These are phyloP conservation scores for Heteractis magnifica DNA, from an alignment of 92 coral and sea anemone genomes.

Conservation along the genomic window DNA sequence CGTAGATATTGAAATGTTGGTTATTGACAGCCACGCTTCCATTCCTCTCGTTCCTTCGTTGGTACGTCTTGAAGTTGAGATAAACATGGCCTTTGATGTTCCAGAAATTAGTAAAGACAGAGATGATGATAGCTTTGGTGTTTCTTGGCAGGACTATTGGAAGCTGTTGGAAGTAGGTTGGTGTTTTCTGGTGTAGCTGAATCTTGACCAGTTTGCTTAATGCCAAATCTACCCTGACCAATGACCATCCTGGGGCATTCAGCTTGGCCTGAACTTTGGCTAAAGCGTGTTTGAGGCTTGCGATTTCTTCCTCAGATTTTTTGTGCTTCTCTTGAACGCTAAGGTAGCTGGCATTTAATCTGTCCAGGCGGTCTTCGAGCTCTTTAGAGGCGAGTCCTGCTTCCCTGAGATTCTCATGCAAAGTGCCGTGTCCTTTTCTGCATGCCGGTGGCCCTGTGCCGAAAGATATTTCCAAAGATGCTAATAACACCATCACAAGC, in stretches of 20 bases:
- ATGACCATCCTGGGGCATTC: constrained; percentile 32
- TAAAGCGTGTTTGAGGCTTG: constrained; percentile 6
- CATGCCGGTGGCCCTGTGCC: not conserved
- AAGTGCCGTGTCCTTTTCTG: not conserved
- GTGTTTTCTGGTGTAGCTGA: constrained; percentile 47
- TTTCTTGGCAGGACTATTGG: constrained; percentile 51
- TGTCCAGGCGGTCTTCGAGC: not conserved
- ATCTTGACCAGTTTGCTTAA: constrained; percentile 34
- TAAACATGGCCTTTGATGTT: constrained; percentile 49
- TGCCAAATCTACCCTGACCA: constrained; percentile 38
- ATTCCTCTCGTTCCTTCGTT: constrained; percentile 45
- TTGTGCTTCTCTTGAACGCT: not conserved
- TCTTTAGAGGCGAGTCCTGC: not conserved
- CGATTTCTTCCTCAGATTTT: constrained; percentile 12
- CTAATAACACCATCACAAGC: not conserved
- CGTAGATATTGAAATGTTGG: constrained; percentile 45
- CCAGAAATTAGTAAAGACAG: constrained; percentile 56
- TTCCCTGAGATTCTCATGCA: not conserved
- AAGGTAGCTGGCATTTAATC: not conserved
- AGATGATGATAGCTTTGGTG: constrained; percentile 64
- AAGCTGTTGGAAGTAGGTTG: constrained; percentile 60
- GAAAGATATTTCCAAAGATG: not conserved
- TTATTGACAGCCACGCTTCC: constrained; percentile 44
- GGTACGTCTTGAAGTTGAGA: constrained; percentile 49
- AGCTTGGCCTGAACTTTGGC: constrained; percentile 10